These are phyloP conservation scores for Folsomia manolachei DNA, from an alignment of 2,888 invertebrate species.

Conservation along the genomic window DNA sequence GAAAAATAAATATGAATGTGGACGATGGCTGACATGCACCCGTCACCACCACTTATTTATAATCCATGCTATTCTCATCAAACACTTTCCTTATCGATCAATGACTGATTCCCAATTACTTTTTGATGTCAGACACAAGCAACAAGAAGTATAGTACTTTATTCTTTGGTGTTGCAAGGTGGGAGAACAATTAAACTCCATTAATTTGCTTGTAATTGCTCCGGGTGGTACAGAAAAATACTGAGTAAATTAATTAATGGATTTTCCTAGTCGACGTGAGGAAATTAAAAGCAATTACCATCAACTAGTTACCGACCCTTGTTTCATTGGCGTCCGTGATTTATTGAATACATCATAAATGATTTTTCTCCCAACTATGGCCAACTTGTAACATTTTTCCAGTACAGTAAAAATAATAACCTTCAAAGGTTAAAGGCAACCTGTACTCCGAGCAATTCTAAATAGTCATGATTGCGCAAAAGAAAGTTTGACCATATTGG, in stretches of 20 bases:
- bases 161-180: neutral
- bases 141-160: neutral
- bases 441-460: no score
- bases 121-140: neutral
- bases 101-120: neutral
- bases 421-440: no score
- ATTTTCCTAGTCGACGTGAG: neutral
- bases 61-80: no score
- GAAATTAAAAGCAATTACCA: neutral
- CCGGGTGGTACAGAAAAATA: no score
- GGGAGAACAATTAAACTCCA: neutral
- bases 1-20: neutral
- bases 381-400: no score
- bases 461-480: no score
- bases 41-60: neutral
- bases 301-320: neutral
- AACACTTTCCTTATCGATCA: neutral
- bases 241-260: neutral
- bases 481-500: no score
- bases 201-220: neutral
- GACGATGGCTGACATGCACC: neutral
- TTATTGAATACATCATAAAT: neutral
- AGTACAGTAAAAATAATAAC: no score
- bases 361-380: neutral
- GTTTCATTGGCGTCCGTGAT: neutral